phyloP scores from a whole-genome alignment of 2,113 vertebrate species.

The Pelecanoides urinatrix region DNA sequence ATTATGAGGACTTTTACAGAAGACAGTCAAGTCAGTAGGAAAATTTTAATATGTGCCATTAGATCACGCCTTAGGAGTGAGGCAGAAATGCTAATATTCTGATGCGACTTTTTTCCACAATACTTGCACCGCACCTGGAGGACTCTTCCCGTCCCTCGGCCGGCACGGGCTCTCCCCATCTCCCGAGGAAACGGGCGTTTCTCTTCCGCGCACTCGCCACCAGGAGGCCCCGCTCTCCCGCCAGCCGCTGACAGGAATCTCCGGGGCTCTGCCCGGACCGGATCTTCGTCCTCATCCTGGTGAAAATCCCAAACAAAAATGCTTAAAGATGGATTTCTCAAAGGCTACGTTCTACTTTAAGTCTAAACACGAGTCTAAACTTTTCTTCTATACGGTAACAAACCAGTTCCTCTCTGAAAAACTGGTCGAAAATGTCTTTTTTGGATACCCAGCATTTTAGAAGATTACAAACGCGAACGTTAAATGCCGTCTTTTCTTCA shows the following conservation, averaged over 20 bases:
- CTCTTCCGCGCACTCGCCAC: neutral
- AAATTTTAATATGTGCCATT: neutral
- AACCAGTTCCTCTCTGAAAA: neutral
- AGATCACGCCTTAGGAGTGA: no score
- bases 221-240: neutral
- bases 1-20: neutral
- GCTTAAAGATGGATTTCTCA: neutral
- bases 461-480: neutral
- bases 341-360: neutral
- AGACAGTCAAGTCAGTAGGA: neutral
- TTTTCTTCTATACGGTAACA: neutral
- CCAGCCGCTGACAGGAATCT: no score
- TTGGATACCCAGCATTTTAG: neutral
- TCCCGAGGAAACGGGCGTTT: accelerated
- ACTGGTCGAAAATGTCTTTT: neutral
- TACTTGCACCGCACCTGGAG: accelerated
- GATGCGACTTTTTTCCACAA: neutral
- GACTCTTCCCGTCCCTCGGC: accelerated
- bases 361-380: neutral
- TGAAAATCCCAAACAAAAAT: neutral
- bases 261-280: accelerated
- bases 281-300: accelerated
- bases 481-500: no score
- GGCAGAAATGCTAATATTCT: neutral
- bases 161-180: no score